Conservation (phyloP, 2,113 vertebrate species). For the Notothenia coriiceps region DNA sequence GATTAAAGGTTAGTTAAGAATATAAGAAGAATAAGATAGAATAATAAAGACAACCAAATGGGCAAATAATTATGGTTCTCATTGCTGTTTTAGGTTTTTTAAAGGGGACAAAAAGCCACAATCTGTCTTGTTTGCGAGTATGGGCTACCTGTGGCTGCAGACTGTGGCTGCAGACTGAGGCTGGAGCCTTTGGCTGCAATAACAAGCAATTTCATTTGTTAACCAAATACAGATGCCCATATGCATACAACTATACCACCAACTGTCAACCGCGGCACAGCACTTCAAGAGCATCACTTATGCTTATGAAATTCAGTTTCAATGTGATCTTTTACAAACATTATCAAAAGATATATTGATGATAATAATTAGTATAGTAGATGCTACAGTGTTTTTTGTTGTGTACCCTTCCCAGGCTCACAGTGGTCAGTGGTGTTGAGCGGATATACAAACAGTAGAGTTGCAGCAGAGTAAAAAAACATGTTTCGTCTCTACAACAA, state of each 20-base stretch:
- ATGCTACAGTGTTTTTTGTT: constrained; percentile 42
- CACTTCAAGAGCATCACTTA: constrained; percentile 37
- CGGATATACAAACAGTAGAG: constrained; percentile 21
- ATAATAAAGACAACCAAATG: constrained; percentile 15
- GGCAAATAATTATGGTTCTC: neutral
- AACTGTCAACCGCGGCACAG: constrained; percentile 22
- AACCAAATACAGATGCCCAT: constrained; percentile 59
- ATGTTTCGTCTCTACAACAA: constrained; percentile 26
- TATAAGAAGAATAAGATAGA: constrained; percentile 17
- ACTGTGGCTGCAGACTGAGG: constrained; percentile 20
- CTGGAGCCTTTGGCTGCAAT: constrained; percentile 39
- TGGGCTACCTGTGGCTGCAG: constrained; percentile 17
- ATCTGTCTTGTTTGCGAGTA: constrained; percentile 25
- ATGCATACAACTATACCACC: constrained; percentile 16
- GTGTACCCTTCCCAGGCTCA: constrained; percentile 46
- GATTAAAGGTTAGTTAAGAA: constrained; percentile 49
- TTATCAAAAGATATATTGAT: constrained; percentile 66
- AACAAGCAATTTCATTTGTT: constrained; percentile 66
- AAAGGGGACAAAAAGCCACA: constrained; percentile 13
- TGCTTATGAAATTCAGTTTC: constrained; percentile 30
- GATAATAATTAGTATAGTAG: neutral
- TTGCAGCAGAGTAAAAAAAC: constrained; percentile 30
- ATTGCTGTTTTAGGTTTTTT: neutral
- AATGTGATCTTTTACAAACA: constrained; percentile 64
- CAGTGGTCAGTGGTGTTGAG: constrained; percentile 67